Evolutionary conservation across 2,797 vertebrate genomes (phyloP), one percentile per base, ranked within the genome.

Genomic region (Betta splendens): DNA sequence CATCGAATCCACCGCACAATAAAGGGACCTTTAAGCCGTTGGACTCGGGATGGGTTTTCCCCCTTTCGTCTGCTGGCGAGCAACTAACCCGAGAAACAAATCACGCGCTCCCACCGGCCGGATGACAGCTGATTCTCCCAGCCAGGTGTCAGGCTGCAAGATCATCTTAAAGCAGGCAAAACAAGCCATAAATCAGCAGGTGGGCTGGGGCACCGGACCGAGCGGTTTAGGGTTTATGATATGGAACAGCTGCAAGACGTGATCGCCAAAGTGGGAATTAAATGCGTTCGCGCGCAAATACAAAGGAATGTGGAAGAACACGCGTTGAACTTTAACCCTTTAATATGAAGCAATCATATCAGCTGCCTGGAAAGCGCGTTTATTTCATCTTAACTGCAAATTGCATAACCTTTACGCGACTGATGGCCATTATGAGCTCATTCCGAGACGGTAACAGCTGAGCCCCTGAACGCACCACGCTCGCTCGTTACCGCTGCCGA

Each of bases 61-160:
- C n/a, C n/a, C n/a, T 43, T 44, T 65, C 45, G 22, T 65, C 35
- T 44, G 39, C 51, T 69, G 64, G 83, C 70, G 69, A 77, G 46
- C 51, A 23, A 42, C 46, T 75, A 67, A 79, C 54, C 44, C 47
- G 39, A 58, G 66, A 79, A 79, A 76, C 44, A 64, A 75, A 74
- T 75, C 31, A 72, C 61, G 68, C 68, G 42, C 46, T 36, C 50
- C 18, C 47, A 42, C 18, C 17, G n/a, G 44, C 52, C 57, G 52
- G 70, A 55, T 71, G 75, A 79, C 61, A 59, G 54, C 25, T 69
- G 39, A 72, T 72, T 67, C 47, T 67, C 55, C 64, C 43, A 37
- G 64, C 51, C 55, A 56, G 36, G 13, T 53, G 32, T 73, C 72
- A 51, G 39, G 61, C 60, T 48, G 13, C 7, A 40, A 25, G 63